Conservation (phyloP, 1,140 invertebrate species). For the Lepeophtheirus salmonis region DNA sequence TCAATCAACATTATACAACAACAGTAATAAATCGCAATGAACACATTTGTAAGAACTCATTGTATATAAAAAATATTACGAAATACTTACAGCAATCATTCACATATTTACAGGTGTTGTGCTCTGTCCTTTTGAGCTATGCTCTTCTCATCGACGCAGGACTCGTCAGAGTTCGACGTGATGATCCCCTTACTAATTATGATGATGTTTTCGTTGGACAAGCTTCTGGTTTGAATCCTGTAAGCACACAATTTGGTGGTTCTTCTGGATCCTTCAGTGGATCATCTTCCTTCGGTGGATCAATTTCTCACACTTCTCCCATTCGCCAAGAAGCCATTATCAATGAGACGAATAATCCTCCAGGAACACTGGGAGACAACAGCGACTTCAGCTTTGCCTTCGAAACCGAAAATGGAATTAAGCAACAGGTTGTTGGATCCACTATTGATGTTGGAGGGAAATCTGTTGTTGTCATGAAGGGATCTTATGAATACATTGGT, state of each 20-base stretch:
- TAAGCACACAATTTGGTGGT: not conserved
- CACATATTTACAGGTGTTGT: not conserved
- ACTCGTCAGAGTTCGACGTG: not conserved
- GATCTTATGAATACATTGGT: no score
- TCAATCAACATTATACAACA: not conserved
- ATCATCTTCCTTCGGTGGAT: no score
- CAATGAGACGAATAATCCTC: no score
- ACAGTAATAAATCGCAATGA: not conserved
- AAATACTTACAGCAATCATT: not conserved
- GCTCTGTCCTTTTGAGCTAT: not conserved
- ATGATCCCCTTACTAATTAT: not conserved
- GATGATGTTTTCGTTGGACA: not conserved
- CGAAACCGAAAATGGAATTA: no score
- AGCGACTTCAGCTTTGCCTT: no score
- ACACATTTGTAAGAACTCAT: not conserved
- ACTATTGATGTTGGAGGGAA: no score
- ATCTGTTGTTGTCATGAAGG: no score
- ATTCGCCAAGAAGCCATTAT: no score
- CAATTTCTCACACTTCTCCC: no score
- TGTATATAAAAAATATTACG: not conserved
- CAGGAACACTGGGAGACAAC: no score
- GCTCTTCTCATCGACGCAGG: not conserved
- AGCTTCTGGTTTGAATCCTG: not conserved
- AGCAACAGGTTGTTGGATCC: no score
- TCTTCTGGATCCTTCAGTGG: no score